Base-by-base conservation (phyloP, 1,140 invertebrate genomes). In the Mylabris phalerata region DNA sequence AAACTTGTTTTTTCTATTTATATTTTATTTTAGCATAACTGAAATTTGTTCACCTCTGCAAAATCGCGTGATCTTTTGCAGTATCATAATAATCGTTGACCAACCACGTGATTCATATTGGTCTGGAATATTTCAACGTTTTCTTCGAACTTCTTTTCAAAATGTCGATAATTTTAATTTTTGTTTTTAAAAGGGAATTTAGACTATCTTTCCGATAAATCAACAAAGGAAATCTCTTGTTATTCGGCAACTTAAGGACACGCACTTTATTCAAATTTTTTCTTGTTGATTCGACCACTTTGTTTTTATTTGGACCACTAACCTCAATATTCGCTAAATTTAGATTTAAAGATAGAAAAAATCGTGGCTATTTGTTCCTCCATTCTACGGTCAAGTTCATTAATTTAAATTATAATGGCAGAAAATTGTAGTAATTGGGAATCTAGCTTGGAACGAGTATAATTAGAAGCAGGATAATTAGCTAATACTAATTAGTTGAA, bases 41-140 rank as follows among this genome's bases (percentile, higher is more conserved):
- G 9, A 42, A 38, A 59, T 60, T 60, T 57, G 55, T 52, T 46
- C 60, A 62, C 40, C 55, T 55, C 55, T 55, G 49, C 27, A 41
- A 46, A 32, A 41, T 67, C 48, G 65, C 65, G 65, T 67, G 65
- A 61, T 61, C 49, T 42, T 41, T 51, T 40, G 47, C 57, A 63
- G 50, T 65, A 65, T 65, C 57, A 60, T 50, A 57, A 60, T 50
- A 60, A 63, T 63, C 61, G 45, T 60, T 67, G 63, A 63, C 63
- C 65, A 50, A 46, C 65, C 65, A 67, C 63, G 65, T 63, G 65
- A 65, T 60, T 63, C 46, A 45, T 51, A 51, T 40, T 57, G 54
- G 57, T 3, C 4, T 27, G n/a, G 6, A 27, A 48, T 26, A 32
- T 48, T 32, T 32, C 7, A 32, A 7, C 4, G 32, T 32, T 32